Conservation (phyloP, 2,113 vertebrate genomes). For the Phaethon lepturus region DNA sequence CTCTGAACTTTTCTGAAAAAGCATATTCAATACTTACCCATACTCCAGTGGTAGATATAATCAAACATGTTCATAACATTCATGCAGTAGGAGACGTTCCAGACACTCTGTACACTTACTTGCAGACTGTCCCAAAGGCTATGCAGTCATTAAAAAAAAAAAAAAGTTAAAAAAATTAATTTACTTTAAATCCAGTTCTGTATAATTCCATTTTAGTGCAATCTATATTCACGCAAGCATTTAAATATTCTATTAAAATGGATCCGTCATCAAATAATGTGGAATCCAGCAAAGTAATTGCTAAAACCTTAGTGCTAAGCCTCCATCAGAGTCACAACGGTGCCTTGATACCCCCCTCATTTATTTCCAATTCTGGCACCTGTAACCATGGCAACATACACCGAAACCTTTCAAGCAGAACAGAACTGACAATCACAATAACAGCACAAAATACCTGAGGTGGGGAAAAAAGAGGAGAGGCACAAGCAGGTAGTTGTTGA, state of each 20-base stretch:
- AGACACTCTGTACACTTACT: background rate
- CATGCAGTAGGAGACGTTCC: background rate
- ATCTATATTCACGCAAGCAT: slow-evolving; percentile 62
- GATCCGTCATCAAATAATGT: slow-evolving; percentile 71
- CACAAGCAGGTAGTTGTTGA: slow-evolving; percentile 74
- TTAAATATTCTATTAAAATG: slow-evolving; percentile 76
- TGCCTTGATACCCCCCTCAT: slow-evolving; percentile 73
- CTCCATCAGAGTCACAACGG: slow-evolving; percentile 71
- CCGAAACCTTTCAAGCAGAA: slow-evolving; percentile 81
- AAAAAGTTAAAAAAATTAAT: slow-evolving; percentile 13
- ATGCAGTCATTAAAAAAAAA: background rate
- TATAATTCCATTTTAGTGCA: slow-evolving; percentile 53
- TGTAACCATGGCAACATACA: slow-evolving; percentile 82
- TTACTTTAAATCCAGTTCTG: slow-evolving; percentile 61
- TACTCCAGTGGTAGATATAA: background rate
- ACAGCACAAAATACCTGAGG: slow-evolving; percentile 74
- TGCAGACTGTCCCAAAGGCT: slow-evolving; percentile 36
- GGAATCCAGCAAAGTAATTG: slow-evolving; percentile 72
- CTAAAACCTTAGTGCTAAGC: slow-evolving; percentile 71
- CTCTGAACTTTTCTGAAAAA: background rate
- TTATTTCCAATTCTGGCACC: slow-evolving; percentile 77
- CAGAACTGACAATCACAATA: slow-evolving; percentile 80
- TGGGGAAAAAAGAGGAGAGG: slow-evolving; percentile 50
- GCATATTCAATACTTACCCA: background rate
- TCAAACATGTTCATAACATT: background rate